phyloP scores from a whole-genome alignment of 2,113 vertebrate genomes.

The Dunckerocampus dactyliophorus region DNA sequence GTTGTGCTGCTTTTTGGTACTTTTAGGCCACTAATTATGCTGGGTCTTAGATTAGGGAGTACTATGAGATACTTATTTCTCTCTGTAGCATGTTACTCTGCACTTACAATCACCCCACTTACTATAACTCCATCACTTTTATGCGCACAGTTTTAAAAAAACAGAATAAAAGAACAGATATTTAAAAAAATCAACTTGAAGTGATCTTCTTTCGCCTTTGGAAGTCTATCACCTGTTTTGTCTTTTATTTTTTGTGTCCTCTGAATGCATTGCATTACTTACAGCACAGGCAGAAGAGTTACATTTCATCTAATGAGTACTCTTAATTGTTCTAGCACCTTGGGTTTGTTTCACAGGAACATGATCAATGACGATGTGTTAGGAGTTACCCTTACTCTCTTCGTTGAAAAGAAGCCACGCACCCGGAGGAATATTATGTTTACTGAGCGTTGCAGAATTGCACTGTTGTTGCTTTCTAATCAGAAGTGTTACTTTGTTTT shows the following conservation, averaged over 20 bases:
- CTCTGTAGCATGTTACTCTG: constrained; percentile 49
- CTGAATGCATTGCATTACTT: constrained; percentile 28
- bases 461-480: constrained; percentile 51
- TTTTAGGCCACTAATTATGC: constrained; percentile 31
- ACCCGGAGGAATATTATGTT: constrained; percentile 30
- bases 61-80: constrained; percentile 41
- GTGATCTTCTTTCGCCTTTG: constrained; percentile 6
- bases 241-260: background rate
- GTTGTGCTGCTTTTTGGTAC: constrained; percentile 46
- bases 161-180: background rate
- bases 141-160: constrained; percentile 30
- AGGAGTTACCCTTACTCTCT: constrained; percentile 5
- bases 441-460: constrained; percentile 34
- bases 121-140: constrained; percentile 18
- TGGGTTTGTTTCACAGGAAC: constrained; percentile 50
- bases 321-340: constrained; percentile 44
- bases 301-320: constrained; percentile 20
- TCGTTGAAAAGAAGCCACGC: constrained; percentile 31
- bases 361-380: constrained; percentile 29
- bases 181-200: background rate
- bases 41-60: constrained; percentile 51
- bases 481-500: constrained; percentile 26
- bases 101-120: constrained; percentile 30
- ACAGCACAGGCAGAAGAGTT: constrained; percentile 31
- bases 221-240: constrained; percentile 20